These are phyloP conservation scores for Trichoplusia ni DNA, from an alignment of 1,140 invertebrate species.

Conservation along the genomic window DNA sequence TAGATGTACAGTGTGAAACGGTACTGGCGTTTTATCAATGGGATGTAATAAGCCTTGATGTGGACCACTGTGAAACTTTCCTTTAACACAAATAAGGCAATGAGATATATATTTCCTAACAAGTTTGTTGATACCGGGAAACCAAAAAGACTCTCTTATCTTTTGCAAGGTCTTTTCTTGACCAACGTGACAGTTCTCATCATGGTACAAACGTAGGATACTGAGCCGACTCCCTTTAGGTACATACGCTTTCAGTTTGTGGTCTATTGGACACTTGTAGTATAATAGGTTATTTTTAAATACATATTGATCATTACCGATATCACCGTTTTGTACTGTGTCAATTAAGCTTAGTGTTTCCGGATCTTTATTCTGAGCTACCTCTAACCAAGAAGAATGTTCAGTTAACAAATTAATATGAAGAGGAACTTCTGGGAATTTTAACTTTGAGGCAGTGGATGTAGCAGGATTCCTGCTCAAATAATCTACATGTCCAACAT, in stretches of 20 bases:
- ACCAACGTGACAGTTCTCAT: too few relatives aligned
- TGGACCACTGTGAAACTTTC: slow-evolving; percentile 46
- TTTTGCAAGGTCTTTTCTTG: too few relatives aligned
- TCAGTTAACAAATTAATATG: not conserved
- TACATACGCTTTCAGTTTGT: slow-evolving; percentile 42
- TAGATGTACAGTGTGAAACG: slow-evolving; percentile 51
- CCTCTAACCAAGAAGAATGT: slow-evolving; percentile 41
- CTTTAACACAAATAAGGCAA: slow-evolving; percentile 44
- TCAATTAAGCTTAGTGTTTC: slow-evolving; percentile 38
- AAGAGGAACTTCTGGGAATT: not conserved
- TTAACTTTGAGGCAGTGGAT: not conserved
- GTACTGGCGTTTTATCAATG: slow-evolving; percentile 41
- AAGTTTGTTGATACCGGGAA: slow-evolving; percentile 44
- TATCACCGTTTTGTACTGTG: slow-evolving; percentile 27
- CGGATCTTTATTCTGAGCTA: slow-evolving; percentile 41
- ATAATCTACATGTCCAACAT: not conserved
- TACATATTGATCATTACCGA: slow-evolving; percentile 38
- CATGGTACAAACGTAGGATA: too few relatives aligned
- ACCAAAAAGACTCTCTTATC: slow-evolving; percentile 52
- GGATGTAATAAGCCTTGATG: slow-evolving; percentile 48
- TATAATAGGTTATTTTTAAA: slow-evolving; percentile 39
- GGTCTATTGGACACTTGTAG: slow-evolving; percentile 34
- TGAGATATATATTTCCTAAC: slow-evolving; percentile 47
- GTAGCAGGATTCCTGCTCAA: not conserved
- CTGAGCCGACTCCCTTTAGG: slow-evolving; percentile 44